These are phyloP conservation scores for Ciconia nigra DNA, from an alignment of 2,797 vertebrate genomes.

Conservation along the genomic window DNA sequence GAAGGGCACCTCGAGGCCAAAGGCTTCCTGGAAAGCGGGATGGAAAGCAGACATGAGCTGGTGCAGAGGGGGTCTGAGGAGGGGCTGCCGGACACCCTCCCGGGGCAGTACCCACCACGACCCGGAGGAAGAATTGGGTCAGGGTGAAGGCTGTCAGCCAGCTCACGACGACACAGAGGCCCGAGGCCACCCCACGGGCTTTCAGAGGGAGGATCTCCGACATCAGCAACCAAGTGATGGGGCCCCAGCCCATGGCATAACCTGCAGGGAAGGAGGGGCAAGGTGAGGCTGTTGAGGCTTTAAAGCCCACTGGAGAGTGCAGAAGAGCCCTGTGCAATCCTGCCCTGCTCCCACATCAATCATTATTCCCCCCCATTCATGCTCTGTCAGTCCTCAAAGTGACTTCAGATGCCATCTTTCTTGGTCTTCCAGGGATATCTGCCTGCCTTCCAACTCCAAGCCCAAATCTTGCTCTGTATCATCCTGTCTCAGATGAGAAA, in stretches of 20 bases:
- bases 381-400: not conserved
- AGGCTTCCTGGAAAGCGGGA: constrained; percentile 62
- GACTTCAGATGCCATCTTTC: not conserved
- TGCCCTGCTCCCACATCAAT: not conserved
- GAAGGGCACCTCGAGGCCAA: constrained; percentile 86
- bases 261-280: constrained; percentile 69
- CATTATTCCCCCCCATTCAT: fast-evolving
- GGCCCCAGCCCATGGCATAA: constrained; percentile 97
- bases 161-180: constrained; percentile 89
- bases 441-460: not conserved
- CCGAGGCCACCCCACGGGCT: constrained; percentile 87
- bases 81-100: not conserved
- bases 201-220: constrained; percentile 90
- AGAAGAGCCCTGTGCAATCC: not conserved
- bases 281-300: not conserved
- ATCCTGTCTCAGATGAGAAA: not conserved
- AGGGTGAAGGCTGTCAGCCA: constrained; percentile 92
- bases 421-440: not conserved
- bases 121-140: constrained; percentile 82
- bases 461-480: not conserved
- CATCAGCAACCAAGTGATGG: constrained; percentile 97
- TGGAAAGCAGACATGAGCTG: not conserved
- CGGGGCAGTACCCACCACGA: constrained; percentile 71
- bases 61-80: not conserved
- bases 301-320: not conserved